These are phyloP conservation scores for Halocaridina rubra DNA, from an alignment of 2,888 invertebrate genomes.

Conservation along the genomic window DNA sequence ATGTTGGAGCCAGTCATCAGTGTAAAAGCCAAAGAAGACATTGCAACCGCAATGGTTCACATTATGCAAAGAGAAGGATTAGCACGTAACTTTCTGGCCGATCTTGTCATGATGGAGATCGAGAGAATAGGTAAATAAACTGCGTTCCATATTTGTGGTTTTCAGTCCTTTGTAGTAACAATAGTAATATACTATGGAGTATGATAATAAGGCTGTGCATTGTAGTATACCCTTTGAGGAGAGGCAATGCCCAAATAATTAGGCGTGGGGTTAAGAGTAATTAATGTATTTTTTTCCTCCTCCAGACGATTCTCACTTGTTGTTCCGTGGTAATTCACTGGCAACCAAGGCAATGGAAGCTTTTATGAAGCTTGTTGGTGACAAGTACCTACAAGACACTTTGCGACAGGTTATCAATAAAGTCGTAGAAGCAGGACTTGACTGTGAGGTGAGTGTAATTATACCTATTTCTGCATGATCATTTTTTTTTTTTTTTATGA, in stretches of 20 bases:
- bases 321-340: constrained; percentile 93
- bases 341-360: constrained; percentile 98
- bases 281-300: not conserved
- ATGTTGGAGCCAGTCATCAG: constrained; percentile 69
- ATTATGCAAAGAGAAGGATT: constrained; percentile 86
- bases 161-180: no score
- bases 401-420: constrained; percentile 78
- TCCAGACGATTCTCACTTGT: constrained; percentile 86
- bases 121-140: constrained; percentile 76
- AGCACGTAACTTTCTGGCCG: constrained; percentile 89
- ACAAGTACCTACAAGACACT: constrained; percentile 90
- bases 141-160: no score
- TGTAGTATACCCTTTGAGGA: no score
- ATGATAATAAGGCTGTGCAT: no score
- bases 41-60: constrained; percentile 82
- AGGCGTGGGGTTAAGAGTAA: no score
- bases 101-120: constrained; percentile 91
- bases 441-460: constrained; percentile 74
- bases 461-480: no score
- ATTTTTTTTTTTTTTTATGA: no score
- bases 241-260: no score
- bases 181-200: no score
- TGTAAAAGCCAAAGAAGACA: constrained; percentile 65
- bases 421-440: constrained; percentile 74
- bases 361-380: constrained; percentile 92